Percentiles rank a stretch among this genome's conserved stretches.
phyloP scores from a whole-genome alignment of 2,888 invertebrate genomes.

The Eupithecia vulgata region DNA sequence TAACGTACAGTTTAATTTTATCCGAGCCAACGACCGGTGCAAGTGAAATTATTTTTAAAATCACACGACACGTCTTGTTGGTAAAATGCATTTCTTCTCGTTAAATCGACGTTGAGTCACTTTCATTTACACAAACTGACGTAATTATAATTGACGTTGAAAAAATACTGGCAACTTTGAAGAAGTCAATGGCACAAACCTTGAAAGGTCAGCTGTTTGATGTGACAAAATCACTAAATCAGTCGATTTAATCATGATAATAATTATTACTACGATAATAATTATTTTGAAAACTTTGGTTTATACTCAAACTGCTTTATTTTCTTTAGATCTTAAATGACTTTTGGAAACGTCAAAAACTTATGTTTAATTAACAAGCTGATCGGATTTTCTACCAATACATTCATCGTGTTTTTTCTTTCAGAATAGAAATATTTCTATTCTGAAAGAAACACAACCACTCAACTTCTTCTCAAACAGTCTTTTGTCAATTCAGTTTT shows the following conservation, averaged over 20 bases:
- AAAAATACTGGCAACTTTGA: slow-evolving; percentile 37
- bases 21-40: slow-evolving; percentile 73
- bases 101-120: slow-evolving; percentile 38
- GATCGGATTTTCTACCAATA: too few species aligned
- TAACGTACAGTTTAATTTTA: slow-evolving; percentile 81
- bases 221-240: slow-evolving; percentile 18
- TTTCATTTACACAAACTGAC: slow-evolving; percentile 31
- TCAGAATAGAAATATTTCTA: too few species aligned
- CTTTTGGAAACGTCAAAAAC: background rate
- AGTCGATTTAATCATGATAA: background rate
- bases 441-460: background rate
- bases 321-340: background rate
- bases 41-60: slow-evolving; percentile 49
- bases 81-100: slow-evolving; percentile 44
- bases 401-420: too few species aligned
- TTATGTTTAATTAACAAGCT: background rate
- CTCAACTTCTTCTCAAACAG: too few species aligned
- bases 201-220: slow-evolving; percentile 30
- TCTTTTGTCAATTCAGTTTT: slow-evolving; percentile 20
- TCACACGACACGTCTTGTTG: slow-evolving; percentile 43
- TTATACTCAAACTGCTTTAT: background rate
- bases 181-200: slow-evolving; percentile 36
- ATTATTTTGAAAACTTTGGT: background rate
- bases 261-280: background rate
- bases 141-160: slow-evolving; percentile 35